These are phyloP conservation scores for Actinemys pallida DNA, from an alignment of 2,113 vertebrate genomes.

Conservation along the genomic window DNA sequence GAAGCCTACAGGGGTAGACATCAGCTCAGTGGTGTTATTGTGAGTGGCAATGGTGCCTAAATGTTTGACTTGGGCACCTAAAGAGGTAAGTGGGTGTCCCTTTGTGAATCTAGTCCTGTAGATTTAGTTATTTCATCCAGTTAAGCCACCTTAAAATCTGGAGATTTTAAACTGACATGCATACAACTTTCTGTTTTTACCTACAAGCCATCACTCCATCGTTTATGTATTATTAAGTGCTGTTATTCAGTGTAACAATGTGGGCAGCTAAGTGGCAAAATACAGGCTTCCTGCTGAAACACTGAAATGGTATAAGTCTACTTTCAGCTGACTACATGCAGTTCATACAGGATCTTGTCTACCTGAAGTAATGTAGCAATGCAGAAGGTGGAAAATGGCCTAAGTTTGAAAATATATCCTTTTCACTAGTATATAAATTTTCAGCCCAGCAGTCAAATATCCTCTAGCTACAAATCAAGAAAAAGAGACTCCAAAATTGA, in stretches of 20 bases:
- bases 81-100: too few relatives aligned
- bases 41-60: too few relatives aligned
- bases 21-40: too few relatives aligned
- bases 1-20: too few relatives aligned
- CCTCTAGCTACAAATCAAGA: constrained; percentile 47
- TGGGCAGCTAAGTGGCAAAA: constrained; percentile 56
- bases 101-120: background rate
- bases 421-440: constrained; percentile 30
- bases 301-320: constrained; percentile 53
- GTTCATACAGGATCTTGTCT: constrained; percentile 53
- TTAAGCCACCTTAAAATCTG: constrained; percentile 59
- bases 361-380: constrained; percentile 55
- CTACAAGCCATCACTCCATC: constrained; percentile 61
- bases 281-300: constrained; percentile 69
- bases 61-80: too few relatives aligned
- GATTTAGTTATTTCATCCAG: constrained; percentile 54
- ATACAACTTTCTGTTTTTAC: constrained; percentile 46
- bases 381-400: constrained; percentile 48
- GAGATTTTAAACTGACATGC: constrained; percentile 22
- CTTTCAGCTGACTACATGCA: constrained; percentile 58
- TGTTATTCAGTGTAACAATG: constrained; percentile 36
- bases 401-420: constrained; percentile 39
- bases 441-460: background rate
- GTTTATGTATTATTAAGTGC: constrained; percentile 74
- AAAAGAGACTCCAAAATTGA: background rate